Evolutionary conservation across 1,140 invertebrate species (phyloP).

Genomic region (Thaumatotibia leucotreta): DNA sequence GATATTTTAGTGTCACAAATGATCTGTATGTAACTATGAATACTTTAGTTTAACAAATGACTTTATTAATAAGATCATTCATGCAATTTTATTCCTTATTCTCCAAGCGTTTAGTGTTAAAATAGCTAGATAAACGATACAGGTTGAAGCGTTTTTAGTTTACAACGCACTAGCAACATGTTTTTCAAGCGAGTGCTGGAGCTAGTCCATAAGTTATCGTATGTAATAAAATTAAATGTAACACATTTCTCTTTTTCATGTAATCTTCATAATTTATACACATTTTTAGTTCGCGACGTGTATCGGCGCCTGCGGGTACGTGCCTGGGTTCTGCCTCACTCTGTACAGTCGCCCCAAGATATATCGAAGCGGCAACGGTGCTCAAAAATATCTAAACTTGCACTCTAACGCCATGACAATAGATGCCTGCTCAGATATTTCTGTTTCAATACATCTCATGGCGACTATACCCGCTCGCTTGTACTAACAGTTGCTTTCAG

Average conservation of each 20-base stretch:
- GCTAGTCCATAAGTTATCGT: conserved; percentile 74
- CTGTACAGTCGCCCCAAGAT: too few species aligned
- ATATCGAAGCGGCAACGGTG: too few species aligned
- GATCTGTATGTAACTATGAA: conserved; percentile 72
- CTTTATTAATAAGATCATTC: conserved; percentile 19
- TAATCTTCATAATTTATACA: conserved; percentile 75
- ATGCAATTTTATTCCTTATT: neutral
- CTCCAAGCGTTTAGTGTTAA: conserved; percentile 15
- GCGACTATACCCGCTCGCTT: conserved; percentile 10
- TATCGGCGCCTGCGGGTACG: conserved; percentile 50
- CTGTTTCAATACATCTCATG: too few species aligned
- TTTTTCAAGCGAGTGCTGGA: conserved; percentile 68
- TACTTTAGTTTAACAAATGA: conserved; percentile 29
- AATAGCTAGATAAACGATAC: conserved; percentile 5
- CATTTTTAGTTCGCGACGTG: conserved; percentile 69
- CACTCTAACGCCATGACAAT: too few species aligned
- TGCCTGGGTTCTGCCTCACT: conserved; percentile 23
- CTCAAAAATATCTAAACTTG: too few species aligned
- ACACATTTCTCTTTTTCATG: conserved; percentile 75
- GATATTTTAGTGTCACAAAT: conserved; percentile 77
- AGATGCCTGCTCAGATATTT: too few species aligned
- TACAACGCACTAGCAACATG: conserved; percentile 40
- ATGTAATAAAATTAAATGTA: conserved; percentile 77
- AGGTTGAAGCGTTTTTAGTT: conserved; percentile 19
- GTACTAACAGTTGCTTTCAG: neutral